Evolutionary conservation across 2,888 invertebrate species (phyloP).

Genomic region (Stenotaenia linearis): DNA sequence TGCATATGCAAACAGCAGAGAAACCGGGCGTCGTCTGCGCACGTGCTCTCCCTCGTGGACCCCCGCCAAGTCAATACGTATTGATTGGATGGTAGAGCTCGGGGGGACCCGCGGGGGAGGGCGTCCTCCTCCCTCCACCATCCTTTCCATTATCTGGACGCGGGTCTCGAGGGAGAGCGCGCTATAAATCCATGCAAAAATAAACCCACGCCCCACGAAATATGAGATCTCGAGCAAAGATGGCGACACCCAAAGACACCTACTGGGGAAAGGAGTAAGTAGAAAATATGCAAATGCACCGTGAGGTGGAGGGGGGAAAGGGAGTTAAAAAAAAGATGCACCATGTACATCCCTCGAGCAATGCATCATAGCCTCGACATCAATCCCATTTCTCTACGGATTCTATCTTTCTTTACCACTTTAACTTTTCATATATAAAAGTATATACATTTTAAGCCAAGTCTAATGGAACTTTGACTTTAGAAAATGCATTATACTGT

Average conservation of each 20-base stretch:
- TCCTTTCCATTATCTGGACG: constrained; percentile 33
- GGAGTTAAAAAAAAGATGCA: constrained; percentile 12
- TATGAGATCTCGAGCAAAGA: constrained; percentile 30
- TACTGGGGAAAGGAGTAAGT: neutral
- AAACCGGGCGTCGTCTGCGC: constrained; percentile 18
- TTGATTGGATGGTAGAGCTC: constrained; percentile 32
- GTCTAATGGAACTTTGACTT: too few relatives aligned
- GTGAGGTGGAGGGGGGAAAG: neutral
- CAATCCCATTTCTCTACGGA: constrained; percentile 8
- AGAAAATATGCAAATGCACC: constrained; percentile 29
- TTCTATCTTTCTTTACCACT: neutral
- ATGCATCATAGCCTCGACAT: constrained; percentile 10
- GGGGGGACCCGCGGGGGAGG: neutral
- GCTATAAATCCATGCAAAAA: constrained; percentile 34
- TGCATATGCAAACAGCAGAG: constrained; percentile 33
- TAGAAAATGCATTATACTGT: too few relatives aligned
- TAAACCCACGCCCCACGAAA: constrained; percentile 31
- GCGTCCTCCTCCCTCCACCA: constrained; percentile 21
- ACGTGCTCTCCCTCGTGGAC: constrained; percentile 28
- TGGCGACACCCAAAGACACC: constrained; percentile 30
- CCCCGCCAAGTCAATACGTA: constrained; percentile 33
- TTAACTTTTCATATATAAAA: neutral
- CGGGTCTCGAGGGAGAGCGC: constrained; percentile 21
- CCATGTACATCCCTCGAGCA: constrained; percentile 6
- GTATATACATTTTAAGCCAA: neutral